These are phyloP conservation scores for Calameuta filiformis DNA, from an alignment of 2,888 invertebrate species.

Conservation along the genomic window DNA sequence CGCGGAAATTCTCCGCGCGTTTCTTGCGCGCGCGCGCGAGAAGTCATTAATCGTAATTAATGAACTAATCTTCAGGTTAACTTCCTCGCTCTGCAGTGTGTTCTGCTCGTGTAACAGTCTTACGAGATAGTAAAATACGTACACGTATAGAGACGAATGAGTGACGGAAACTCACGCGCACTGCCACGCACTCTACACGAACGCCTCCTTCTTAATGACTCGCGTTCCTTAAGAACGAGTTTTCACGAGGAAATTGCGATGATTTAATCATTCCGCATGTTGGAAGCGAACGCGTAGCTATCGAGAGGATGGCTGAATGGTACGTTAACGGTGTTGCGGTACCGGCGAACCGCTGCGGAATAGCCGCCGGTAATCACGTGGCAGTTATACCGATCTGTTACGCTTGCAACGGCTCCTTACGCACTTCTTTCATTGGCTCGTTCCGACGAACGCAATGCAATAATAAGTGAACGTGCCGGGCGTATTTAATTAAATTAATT, in stretches of 20 bases:
- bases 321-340: not conserved
- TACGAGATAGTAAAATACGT: not conserved
- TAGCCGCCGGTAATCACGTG: constrained; percentile 7
- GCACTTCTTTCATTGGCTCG: constrained; percentile 9
- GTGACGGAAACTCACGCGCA: not conserved
- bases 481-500: constrained; percentile 61
- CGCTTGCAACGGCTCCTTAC: constrained; percentile 22
- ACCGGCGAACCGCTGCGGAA: not conserved
- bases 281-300: constrained; percentile 12
- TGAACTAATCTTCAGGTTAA: constrained; percentile 19
- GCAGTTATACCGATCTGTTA: constrained; percentile 23
- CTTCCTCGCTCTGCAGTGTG: not conserved
- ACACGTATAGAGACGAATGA: not conserved
- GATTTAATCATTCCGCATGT: constrained; percentile 23
- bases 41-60: constrained; percentile 46
- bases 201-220: not conserved
- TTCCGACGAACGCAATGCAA: constrained; percentile 1
- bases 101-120: not conserved
- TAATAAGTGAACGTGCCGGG: constrained; percentile 32
- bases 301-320: constrained; percentile 7
- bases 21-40: constrained; percentile 4
- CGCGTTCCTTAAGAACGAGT: not conserved
- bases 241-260: constrained; percentile 11
- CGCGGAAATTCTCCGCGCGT: not conserved
- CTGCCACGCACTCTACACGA: not conserved